phyloP scores from a whole-genome alignment of 2,888 invertebrate species.

The Lochmaea capreae region DNA sequence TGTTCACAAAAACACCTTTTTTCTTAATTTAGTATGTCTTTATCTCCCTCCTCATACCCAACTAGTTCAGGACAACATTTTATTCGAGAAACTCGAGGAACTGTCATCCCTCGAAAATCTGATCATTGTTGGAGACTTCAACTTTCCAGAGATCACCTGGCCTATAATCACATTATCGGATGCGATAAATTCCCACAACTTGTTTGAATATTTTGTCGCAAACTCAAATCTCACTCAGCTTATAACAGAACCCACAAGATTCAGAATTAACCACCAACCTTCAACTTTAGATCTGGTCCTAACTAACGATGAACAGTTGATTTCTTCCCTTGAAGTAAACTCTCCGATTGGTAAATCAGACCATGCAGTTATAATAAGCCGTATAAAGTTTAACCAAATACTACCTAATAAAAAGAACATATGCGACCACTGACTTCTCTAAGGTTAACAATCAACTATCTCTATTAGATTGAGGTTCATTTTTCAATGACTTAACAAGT shows the following conservation, averaged over 20 bases:
- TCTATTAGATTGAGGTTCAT: too few relatives aligned
- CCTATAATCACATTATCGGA: constrained; percentile 16
- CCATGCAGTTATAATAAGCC: neutral
- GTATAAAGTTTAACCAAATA: constrained; percentile 4
- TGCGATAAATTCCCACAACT: neutral
- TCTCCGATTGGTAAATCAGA: constrained; percentile 13
- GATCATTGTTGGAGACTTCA: constrained; percentile 23
- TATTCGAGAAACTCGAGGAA: constrained; percentile 15
- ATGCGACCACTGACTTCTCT: too few relatives aligned
- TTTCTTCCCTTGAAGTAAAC: neutral
- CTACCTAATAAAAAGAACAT: neutral
- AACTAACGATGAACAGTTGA: neutral
- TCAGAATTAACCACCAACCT: constrained; percentile 18
- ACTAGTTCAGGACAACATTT: neutral
- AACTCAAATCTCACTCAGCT: constrained; percentile 15
- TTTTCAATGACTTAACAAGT: too few relatives aligned
- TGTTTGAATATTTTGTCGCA: constrained; percentile 11
- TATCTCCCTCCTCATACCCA: neutral
- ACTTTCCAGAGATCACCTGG: constrained; percentile 23
- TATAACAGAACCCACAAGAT: neutral
- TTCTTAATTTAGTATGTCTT: constrained; percentile 5
- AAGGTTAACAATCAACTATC: too few relatives aligned
- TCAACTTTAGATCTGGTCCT: constrained; percentile 17
- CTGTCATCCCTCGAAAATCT: constrained; percentile 9
- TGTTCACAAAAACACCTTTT: constrained; percentile 6